Conservation (phyloP, 2,888 invertebrate genomes). For the Catocala sponsa region DNA sequence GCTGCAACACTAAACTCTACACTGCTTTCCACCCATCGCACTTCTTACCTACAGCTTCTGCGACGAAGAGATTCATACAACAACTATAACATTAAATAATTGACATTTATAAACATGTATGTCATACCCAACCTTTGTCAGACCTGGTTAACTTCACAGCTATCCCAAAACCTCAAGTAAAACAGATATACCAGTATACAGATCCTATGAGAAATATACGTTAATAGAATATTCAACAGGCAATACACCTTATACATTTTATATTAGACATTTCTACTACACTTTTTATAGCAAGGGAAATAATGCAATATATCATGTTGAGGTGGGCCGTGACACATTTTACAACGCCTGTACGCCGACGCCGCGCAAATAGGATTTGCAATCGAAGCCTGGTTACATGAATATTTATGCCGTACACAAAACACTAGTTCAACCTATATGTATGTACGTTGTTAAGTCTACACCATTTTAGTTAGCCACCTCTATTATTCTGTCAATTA, state of each 20-base stretch:
- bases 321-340: slow-evolving; percentile 23
- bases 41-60: too few relatives aligned
- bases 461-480: not conserved
- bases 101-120: too few relatives aligned
- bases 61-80: too few relatives aligned
- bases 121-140: too few relatives aligned
- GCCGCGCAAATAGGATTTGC: slow-evolving; percentile 22
- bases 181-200: not conserved
- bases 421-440: too few relatives aligned
- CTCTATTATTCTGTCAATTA: not conserved
- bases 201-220: not conserved
- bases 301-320: slow-evolving; percentile 28
- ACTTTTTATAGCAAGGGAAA: slow-evolving; percentile 23
- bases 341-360: slow-evolving; percentile 8
- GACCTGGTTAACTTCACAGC: too few relatives aligned
- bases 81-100: too few relatives aligned
- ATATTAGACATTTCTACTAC: slow-evolving; percentile 8
- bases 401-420: slow-evolving; percentile 22
- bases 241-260: slow-evolving; percentile 15
- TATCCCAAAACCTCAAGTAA: too few relatives aligned
- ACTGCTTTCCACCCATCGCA: too few relatives aligned
- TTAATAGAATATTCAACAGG: slow-evolving; percentile 19
- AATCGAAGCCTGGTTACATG: slow-evolving; percentile 15
- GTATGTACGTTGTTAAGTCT: too few relatives aligned
- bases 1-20: too few relatives aligned